Conservation (phyloP, 2,113 vertebrate genomes). For the Scophthalmus maximus region DNA sequence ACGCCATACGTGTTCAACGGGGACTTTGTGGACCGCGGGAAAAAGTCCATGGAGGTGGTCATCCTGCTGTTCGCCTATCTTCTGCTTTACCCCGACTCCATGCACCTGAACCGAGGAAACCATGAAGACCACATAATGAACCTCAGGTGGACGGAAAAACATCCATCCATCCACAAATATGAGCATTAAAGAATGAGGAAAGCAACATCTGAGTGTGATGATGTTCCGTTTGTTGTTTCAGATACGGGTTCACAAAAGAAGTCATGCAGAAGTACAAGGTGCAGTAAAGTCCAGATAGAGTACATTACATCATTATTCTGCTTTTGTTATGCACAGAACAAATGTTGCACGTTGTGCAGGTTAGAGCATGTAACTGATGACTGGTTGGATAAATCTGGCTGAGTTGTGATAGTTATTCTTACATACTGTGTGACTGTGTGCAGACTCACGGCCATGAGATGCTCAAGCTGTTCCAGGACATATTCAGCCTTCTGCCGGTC, state of each 20-base stretch:
- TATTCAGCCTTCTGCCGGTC: constrained; percentile 93
- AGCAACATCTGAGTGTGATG: neutral
- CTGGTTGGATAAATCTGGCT: neutral
- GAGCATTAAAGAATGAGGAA: neutral
- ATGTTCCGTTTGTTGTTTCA: constrained; percentile 75
- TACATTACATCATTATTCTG: neutral
- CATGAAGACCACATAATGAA: constrained; percentile 98
- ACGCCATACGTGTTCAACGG: constrained; percentile 95
- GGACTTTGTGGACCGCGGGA: constrained; percentile 97
- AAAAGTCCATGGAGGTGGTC: constrained; percentile 92
- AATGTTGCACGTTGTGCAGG: neutral
- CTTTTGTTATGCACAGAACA: neutral
- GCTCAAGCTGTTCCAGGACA: constrained; percentile 87
- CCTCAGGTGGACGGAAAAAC: constrained; percentile 84
- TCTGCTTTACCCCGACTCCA: constrained; percentile 91
- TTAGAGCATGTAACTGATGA: neutral
- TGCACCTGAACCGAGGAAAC: constrained; percentile 96
- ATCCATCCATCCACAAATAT: neutral
- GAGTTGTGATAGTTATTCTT: neutral
- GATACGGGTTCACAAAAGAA: constrained; percentile 97
- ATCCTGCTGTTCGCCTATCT: constrained; percentile 91
- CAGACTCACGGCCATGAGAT: constrained; percentile 89
- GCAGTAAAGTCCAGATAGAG: constrained; percentile 46
- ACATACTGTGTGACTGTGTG: constrained; percentile 5
- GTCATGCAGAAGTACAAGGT: constrained; percentile 95